A percentile compares a stretch with the other conserved stretches of the same genome.
These are phyloP conservation scores for Rhimphoctona megacephalus DNA, from an alignment of 2,888 invertebrate species.

Conservation along the genomic window DNA sequence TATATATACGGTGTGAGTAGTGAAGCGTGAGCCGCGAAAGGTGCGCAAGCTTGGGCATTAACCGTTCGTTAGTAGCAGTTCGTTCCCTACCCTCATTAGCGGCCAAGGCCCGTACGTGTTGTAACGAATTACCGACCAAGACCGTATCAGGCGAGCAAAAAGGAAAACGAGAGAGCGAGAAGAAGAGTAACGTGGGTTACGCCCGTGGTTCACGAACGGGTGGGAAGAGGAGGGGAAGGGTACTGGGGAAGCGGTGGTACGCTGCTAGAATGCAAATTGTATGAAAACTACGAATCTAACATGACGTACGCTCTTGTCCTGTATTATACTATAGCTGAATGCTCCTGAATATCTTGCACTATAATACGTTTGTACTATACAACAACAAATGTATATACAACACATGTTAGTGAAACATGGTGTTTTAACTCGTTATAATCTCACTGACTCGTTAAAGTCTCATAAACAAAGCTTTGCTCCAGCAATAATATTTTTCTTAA, in stretches of 20 bases:
- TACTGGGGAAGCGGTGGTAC: slow-evolving; percentile 57
- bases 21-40: slow-evolving; percentile 53
- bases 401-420: not conserved
- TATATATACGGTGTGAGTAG: slow-evolving; percentile 44
- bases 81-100: slow-evolving; percentile 80
- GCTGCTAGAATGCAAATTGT: slow-evolving; percentile 80
- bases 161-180: slow-evolving; percentile 21
- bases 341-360: slow-evolving; percentile 48
- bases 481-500: not conserved
- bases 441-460: not conserved
- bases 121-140: slow-evolving; percentile 78
- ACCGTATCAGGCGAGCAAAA: slow-evolving; percentile 41
- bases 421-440: slow-evolving; percentile 8
- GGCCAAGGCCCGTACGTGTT: slow-evolving; percentile 75
- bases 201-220: slow-evolving; percentile 19
- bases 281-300: slow-evolving; percentile 76
- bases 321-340: slow-evolving; percentile 50
- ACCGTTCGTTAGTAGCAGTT: slow-evolving; percentile 80
- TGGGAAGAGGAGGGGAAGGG: not conserved
- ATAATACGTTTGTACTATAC: not conserved
- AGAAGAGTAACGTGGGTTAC: slow-evolving; percentile 12
- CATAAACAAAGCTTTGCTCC: not conserved
- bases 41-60: slow-evolving; percentile 75
- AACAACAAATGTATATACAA: not conserved
- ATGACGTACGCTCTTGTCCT: slow-evolving; percentile 64